These are phyloP conservation scores for Ennomos fuscantarius DNA, from an alignment of 2,888 invertebrate genomes.

Conservation along the genomic window DNA sequence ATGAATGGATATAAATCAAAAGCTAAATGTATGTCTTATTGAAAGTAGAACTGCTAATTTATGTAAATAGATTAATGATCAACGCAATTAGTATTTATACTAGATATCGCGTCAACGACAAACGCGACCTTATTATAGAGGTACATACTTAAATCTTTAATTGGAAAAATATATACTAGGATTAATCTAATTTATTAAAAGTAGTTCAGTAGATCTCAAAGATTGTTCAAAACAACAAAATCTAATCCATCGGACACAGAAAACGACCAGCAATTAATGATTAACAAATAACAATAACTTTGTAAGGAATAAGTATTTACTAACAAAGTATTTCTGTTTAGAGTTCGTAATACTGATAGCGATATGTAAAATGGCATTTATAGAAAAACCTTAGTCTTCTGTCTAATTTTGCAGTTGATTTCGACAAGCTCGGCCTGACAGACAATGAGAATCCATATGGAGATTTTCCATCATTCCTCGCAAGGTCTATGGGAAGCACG, in stretches of 20 bases:
- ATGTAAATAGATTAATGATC: slow-evolving; percentile 29
- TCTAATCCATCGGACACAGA: slow-evolving; percentile 14
- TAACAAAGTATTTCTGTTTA: not conserved
- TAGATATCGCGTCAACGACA: slow-evolving; percentile 3
- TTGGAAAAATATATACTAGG: not conserved
- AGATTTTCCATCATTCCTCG: slow-evolving; percentile 90
- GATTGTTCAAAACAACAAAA: slow-evolving; percentile 4
- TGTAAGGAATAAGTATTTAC: no score
- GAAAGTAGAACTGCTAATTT: slow-evolving; percentile 28
- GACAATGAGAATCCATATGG: slow-evolving; percentile 95
- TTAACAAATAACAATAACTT: no score
- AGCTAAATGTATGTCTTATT: slow-evolving; percentile 9
- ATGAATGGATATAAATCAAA: slow-evolving; percentile 14
- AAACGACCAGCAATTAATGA: no score
- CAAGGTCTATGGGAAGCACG: slow-evolving; percentile 90
- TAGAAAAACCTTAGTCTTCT: not conserved
- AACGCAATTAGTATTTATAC: slow-evolving; percentile 17
- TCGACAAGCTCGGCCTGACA: slow-evolving; percentile 93
- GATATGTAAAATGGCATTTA: not conserved
- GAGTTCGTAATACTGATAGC: not conserved
- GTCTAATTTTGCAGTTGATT: slow-evolving; percentile 87
- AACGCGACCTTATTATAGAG: slow-evolving; percentile 8
- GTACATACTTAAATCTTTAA: not conserved
- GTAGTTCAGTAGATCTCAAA: slow-evolving; percentile 14
- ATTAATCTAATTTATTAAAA: slow-evolving; percentile 20